Base-by-base conservation (phyloP, 2,888 invertebrate genomes). In the Pristionchus japonicus region DNA sequence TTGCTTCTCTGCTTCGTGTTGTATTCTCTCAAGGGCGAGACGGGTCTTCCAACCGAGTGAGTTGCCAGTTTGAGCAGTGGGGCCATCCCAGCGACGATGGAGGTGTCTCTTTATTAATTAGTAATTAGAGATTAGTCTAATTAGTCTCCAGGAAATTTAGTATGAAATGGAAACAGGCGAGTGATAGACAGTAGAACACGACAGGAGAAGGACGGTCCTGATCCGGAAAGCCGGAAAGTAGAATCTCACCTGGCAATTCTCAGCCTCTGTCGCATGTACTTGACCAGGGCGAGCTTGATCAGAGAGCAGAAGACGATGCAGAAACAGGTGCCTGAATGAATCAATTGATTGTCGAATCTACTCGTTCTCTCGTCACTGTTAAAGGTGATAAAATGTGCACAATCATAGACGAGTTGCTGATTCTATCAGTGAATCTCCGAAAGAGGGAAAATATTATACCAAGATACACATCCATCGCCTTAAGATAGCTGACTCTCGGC, bases 291-390 rank as follows among this genome's bases (percentile, higher is more conserved):
- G 84, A 94, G 89, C 88, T 94, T 94, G 88, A 94, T 93, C 27
- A 94, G 90, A n/a, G 94, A 93, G 17, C 93, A 89, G 88, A 94
- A 94, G 47, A 94, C 94, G 83, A 94, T 93, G 89, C 91, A 90
- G 90, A 94, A 94, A 85, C 94, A 94, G n/a, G 92, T 93, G 9
- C 91, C 89, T 89, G 85, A 13, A 23, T 40, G 23, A 43, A 37
- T 17, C 40, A n/a, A n/a, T n/a, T n/a, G n/a, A n/a, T n/a, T n/a
- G n/a, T n/a, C n/a, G n/a, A n/a, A n/a, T n/a, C n/a, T n/a, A n/a
- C n/a, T n/a, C n/a, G n/a, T n/a, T n/a, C n/a, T n/a, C n/a, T n/a
- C n/a, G n/a, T n/a, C n/a, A n/a, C n/a, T n/a, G n/a, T n/a, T n/a
- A n/a, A n/a, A n/a, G n/a, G n/a, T n/a, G n/a, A n/a, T n/a, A n/a